phyloP scores from a whole-genome alignment of 2,888 invertebrate genomes.

The Pyrrhia umbra region DNA sequence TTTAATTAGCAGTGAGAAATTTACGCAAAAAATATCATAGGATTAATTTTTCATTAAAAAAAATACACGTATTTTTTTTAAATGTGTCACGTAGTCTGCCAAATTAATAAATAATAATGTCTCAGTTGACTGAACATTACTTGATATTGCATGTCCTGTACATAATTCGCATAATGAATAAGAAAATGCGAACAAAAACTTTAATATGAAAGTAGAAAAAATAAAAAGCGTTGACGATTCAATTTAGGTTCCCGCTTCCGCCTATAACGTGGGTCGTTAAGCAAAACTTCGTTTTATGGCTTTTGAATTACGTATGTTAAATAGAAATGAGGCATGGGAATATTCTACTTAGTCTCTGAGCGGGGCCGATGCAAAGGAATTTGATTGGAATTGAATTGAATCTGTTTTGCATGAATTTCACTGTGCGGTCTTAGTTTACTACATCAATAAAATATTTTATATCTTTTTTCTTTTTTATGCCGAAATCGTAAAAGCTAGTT shows the following conservation, averaged over 20 bases:
- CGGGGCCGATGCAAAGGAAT: constrained; percentile 62
- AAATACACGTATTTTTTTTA: no score
- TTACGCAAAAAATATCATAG: no score
- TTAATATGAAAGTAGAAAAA: constrained; percentile 6
- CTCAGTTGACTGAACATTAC: constrained; percentile 22
- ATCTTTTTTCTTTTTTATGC: constrained; percentile 54
- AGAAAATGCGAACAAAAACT: constrained; percentile 25
- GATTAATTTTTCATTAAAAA: no score
- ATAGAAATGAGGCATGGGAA: constrained; percentile 82
- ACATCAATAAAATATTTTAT: constrained; percentile 65
- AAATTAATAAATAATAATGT: no score
- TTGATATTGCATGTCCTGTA: constrained; percentile 13
- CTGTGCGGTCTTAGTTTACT: constrained; percentile 59
- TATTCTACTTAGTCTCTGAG: constrained; percentile 69
- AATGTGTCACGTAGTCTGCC: no score
- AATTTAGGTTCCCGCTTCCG: constrained; percentile 60
- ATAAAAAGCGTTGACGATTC: constrained; percentile 24
- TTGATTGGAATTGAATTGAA: constrained; percentile 73
- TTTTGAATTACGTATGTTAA: constrained; percentile 82
- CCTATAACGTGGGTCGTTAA: constrained; percentile 60
- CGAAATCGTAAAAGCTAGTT: constrained; percentile 53
- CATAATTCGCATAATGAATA: constrained; percentile 18
- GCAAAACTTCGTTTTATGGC: constrained; percentile 75
- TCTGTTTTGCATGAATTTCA: constrained; percentile 63
- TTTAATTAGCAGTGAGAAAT: no score